Evolutionary conservation across 2,113 vertebrate genomes (phyloP), one percentile per base, ranked within the genome.

Genomic region (Hiodon tergisus): DNA sequence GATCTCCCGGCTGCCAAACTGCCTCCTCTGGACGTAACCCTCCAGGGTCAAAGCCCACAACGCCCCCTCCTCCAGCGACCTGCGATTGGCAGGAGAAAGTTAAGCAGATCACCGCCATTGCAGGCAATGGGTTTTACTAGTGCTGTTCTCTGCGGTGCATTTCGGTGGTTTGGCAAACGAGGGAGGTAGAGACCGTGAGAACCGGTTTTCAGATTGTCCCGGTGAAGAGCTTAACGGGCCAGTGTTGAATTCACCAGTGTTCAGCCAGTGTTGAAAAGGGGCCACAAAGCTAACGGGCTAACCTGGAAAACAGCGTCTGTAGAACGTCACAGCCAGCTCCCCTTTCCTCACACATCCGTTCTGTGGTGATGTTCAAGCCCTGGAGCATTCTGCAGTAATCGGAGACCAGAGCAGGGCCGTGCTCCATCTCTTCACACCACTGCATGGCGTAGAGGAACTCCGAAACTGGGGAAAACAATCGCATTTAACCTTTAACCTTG

Each of bases 381-480:
- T 88, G 87, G 61, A 95, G 88, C 83, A 94, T 88, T 50, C 75
- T 86, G 84, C 87, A 81, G 83, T 92, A 95, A 6, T 93, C 90
- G 11, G 87, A 82, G 67, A 95, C 86, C 5, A 86, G 51, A 1
- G 59, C 0, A 6, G 93, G 88, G 11, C 87, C 87, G 69, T 84
- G 87, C 63, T 92, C 90, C 31, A 96, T 79, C 84, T 98, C 96
- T 81, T 93, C 90, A 88, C 94, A 96, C 97, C 97, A 99, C 85
- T 97, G 95, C 77, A 97, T 83, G 0, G 94, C 90, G 75, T 95
- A 98, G 6, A 97, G 85, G 58, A 97, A 82, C 70, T 99, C 96
- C 85, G 93, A 89, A 86, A 90, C 95, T 98, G 86, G 78, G 8
- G 58, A 31, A 31, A 31, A 31, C 31, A 31, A 1, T 31, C 31